Conservation (phyloP, 2,113 vertebrate genomes). For the Gambusia affinis region DNA sequence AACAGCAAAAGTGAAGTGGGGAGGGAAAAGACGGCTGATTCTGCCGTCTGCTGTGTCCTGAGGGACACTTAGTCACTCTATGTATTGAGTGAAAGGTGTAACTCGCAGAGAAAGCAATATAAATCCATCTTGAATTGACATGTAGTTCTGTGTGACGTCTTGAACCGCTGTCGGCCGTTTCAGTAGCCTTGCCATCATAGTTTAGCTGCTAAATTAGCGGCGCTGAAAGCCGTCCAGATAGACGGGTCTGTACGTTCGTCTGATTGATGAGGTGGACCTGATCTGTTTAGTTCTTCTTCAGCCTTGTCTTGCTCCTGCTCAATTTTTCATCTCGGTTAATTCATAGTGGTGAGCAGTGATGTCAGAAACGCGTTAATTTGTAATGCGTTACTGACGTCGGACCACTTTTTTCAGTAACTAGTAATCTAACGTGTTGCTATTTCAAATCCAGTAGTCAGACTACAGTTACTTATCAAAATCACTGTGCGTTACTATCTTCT, state of each 20-base stretch:
- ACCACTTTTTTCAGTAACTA: too few species aligned
- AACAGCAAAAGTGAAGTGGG: conserved; percentile 15
- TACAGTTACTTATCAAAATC: too few species aligned
- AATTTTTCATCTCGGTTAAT: conserved; percentile 36
- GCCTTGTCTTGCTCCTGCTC: conserved; percentile 25
- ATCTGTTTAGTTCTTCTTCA: conserved; percentile 18
- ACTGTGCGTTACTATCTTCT: too few species aligned
- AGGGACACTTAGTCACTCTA: conserved; percentile 16
- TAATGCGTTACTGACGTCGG: too few species aligned
- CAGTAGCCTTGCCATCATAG: not conserved
- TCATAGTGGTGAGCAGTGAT: conserved; percentile 5
- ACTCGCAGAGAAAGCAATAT: not conserved
- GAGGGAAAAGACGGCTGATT: conserved; percentile 34
- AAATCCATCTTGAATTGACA: not conserved
- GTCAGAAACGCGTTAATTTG: too few species aligned
- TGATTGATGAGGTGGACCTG: conserved; percentile 33
- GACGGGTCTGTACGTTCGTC: conserved; percentile 18
- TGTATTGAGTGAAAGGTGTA: conserved; percentile 7
- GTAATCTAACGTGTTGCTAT: too few species aligned
- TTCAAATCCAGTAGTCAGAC: too few species aligned
- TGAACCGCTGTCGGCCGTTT: conserved; percentile 16
- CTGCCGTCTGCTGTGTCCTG: not conserved
- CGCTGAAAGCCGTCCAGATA: conserved; percentile 32
- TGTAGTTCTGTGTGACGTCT: conserved; percentile 4
- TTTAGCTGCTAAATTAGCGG: conserved; percentile 2